phyloP scores from a whole-genome alignment of 2,113 vertebrate species.

The Formicarius rufipectus region DNA sequence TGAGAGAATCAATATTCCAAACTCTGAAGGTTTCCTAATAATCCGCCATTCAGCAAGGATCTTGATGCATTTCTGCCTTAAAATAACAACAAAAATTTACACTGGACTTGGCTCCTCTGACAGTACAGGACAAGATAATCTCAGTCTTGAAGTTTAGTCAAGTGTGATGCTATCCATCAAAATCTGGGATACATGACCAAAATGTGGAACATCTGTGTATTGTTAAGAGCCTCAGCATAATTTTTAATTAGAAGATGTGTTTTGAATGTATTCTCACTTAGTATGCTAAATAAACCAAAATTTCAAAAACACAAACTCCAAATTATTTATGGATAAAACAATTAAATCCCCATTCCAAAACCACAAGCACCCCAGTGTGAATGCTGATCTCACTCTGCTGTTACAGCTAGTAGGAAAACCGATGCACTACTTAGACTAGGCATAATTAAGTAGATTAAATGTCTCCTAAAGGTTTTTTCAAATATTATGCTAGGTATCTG shows the following conservation, averaged over 20 bases:
- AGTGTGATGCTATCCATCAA: background rate
- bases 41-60: background rate
- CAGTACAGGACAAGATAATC: background rate
- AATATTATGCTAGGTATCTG: background rate
- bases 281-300: background rate
- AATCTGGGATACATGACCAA: background rate
- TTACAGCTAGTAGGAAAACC: background rate
- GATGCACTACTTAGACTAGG: background rate
- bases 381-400: background rate
- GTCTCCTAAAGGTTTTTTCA: background rate
- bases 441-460: background rate
- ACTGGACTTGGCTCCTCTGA: background rate
- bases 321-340: background rate
- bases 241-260: slow-evolving; percentile 32
- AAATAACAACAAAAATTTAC: background rate
- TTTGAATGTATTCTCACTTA: slow-evolving; percentile 29
- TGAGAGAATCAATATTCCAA: slow-evolving; percentile 13
- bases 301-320: background rate
- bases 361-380: background rate
- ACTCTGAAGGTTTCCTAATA: slow-evolving; percentile 20
- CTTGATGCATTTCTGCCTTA: background rate
- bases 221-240: slow-evolving; percentile 6
- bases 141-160: background rate
- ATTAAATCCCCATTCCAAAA: background rate
- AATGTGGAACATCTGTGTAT: slow-evolving; percentile 28